Base-by-base conservation (phyloP, 2,797 vertebrate genomes). In the Enteromius mattozi region DNA sequence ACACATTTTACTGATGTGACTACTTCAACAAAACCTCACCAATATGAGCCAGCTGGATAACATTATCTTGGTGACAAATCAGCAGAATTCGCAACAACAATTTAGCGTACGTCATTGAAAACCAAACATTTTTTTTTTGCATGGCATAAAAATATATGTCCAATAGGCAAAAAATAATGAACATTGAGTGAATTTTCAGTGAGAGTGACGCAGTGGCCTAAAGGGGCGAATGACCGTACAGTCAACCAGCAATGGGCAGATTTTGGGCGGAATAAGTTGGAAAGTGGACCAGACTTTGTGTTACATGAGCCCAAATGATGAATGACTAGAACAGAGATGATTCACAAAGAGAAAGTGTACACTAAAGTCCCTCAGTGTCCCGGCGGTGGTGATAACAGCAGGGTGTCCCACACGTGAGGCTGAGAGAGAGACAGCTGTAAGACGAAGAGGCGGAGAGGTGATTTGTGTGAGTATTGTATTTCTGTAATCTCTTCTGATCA, bases 401-500 rank as follows among this genome's bases (percentile, higher is more conserved):
- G 71, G n/a, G 66, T 49, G 63, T 66, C 75, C 54, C 76, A 78
- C 59, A 85, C 75, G 74, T 83, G 80, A 56, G 54, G 27, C 45
- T 47, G 56, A 21, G 40, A 70, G 68, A 70, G 68, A 69, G 61
- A 72, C 49, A 81, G 80, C 40, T 71, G 75, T 78, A 78, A 78
- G 80, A 78, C 19, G 47, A 59, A 72, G 56, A 79, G 37, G 76
- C 33, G 13, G 51, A 90, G 86, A 89, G 91, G 89, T 91, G 92
- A 93, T 93, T 93, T 93, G 92, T 89, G 88, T 91, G 92, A 91
- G 92, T 91, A 93, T 93, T 93, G 93, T 92, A 92, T 94, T 94
- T 90, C 91, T 94, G 90, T 95, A 93, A 95, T 95, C 93, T 93
- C 89, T 91, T 94, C 92, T 89, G 92, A 94, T 95, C 93, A 94